Evolutionary conservation across 2,797 vertebrate species (phyloP), one percentile per base, ranked within the genome.

Genomic region (Buceros bicornis): DNA sequence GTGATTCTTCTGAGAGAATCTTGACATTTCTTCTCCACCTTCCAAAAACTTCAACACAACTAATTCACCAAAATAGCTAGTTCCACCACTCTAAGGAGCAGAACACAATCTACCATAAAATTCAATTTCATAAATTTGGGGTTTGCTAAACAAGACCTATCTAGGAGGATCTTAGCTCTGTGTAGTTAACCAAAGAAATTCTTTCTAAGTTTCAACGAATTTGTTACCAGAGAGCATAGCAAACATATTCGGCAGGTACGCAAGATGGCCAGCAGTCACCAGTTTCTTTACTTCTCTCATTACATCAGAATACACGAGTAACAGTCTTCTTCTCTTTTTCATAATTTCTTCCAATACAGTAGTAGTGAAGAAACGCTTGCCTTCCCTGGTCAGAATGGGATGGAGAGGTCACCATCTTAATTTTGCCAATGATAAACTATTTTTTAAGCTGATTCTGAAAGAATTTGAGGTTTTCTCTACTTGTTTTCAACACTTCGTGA

Each of bases 91-190:
- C n/a, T 6, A 15, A 67, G 29, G 15, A 88, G 26, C 8, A n/a
- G 33, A 77, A 22, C 4, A 50, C 0, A 2, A 37, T 35, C 24
- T 69, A 16, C 6, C 8, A 61, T 16, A 51, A 85, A 85, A 60
- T 33, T 76, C 4, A 65, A 7, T 18, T 61, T 61, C 1, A 33
- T n/a, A 40, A 28, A 10, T 19, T n/a, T 45, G 2, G 0, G 25
- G n/a, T 48, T 81, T 47, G 6, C 25, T 76, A 66, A 62, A 17
- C 25, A 20, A 9, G 13, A 43, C 7, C 17, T 58, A 12, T 4
- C 8, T 51, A 8, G 40, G 24, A 71, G 13, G 5, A 78, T 50
- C 88, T 81, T 42, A 53, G 3, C 4, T 58, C 40, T 58, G 3
- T 13, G 4, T 21, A 65, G 28, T 47, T 29, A 79, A 72, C 24